phyloP scores from a whole-genome alignment of 2,888 invertebrate genomes.

The Himalopsyche kuldschensis region DNA sequence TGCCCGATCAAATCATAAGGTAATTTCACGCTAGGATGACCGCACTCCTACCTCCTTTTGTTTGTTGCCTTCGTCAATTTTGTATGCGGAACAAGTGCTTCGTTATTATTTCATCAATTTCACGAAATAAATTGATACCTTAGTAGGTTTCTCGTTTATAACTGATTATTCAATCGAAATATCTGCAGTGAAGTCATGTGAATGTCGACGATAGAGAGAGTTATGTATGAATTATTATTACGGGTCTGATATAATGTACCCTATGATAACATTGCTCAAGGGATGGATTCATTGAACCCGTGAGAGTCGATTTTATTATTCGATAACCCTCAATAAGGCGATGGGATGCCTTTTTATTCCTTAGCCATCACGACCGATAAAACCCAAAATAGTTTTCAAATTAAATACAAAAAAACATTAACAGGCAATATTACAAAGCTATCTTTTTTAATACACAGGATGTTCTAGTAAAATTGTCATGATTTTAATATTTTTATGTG shows the following conservation, averaged over 20 bases:
- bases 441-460: not conserved
- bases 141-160: too few species aligned
- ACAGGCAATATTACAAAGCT: not conserved
- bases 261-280: not conserved
- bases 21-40: not conserved
- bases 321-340: not conserved
- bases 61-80: not conserved
- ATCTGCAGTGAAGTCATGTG: not conserved
- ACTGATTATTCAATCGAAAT: not conserved
- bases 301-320: not conserved
- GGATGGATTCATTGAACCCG: not conserved
- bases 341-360: not conserved
- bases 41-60: not conserved
- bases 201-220: not conserved
- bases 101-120: not conserved
- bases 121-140: too few species aligned
- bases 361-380: not conserved
- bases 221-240: not conserved
- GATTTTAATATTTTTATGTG: not conserved
- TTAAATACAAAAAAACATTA: not conserved
- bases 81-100: not conserved
- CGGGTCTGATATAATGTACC: not conserved
- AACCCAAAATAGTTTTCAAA: not conserved
- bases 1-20: not conserved
- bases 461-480: not conserved